A percentile compares a stretch with the other conserved stretches of the same genome.
These are phyloP conservation scores for Mechanitis messenoides DNA, from an alignment of 2,888 invertebrate genomes.

Conservation along the genomic window DNA sequence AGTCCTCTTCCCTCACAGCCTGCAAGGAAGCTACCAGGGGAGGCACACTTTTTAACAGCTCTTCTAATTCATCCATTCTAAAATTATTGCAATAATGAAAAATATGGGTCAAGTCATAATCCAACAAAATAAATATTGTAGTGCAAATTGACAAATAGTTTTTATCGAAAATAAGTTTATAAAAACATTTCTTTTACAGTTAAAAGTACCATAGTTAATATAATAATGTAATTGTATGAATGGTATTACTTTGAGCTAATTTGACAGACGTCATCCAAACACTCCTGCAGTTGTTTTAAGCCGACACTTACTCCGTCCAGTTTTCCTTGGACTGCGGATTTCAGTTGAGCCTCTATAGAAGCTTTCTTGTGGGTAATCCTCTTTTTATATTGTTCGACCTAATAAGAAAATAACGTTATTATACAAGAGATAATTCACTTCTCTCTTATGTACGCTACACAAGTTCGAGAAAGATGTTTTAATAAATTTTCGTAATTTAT, in stretches of 20 bases:
- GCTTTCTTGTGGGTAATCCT: constrained; percentile 87
- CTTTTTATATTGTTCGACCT: constrained; percentile 87
- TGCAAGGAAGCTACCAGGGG: constrained; percentile 87
- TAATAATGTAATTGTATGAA: too few relatives aligned
- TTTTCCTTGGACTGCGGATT: constrained; percentile 99
- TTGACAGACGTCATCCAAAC: constrained; percentile 89
- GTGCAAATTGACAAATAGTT: too few relatives aligned
- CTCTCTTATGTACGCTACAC: too few relatives aligned
- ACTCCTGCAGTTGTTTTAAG: constrained; percentile 90
- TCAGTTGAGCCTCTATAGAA: constrained; percentile 94
- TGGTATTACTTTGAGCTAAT: constrained; percentile 70
- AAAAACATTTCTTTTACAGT: too few relatives aligned
- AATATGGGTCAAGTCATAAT: background rate
- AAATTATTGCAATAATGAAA: constrained; percentile 23
- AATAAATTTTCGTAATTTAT: too few relatives aligned
- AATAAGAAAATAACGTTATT: background rate
- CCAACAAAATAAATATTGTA: too few relatives aligned
- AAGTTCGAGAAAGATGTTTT: too few relatives aligned
- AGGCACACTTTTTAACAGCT: constrained; percentile 84
- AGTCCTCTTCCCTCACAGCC: constrained; percentile 93
- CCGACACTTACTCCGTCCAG: constrained; percentile 97
- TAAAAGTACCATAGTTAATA: too few relatives aligned
- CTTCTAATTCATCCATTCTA: constrained; percentile 86
- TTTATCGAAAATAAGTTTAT: too few relatives aligned
- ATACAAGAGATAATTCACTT: background rate